phyloP scores from a whole-genome alignment of 1,140 invertebrate genomes.

The Leucophenga varia region DNA sequence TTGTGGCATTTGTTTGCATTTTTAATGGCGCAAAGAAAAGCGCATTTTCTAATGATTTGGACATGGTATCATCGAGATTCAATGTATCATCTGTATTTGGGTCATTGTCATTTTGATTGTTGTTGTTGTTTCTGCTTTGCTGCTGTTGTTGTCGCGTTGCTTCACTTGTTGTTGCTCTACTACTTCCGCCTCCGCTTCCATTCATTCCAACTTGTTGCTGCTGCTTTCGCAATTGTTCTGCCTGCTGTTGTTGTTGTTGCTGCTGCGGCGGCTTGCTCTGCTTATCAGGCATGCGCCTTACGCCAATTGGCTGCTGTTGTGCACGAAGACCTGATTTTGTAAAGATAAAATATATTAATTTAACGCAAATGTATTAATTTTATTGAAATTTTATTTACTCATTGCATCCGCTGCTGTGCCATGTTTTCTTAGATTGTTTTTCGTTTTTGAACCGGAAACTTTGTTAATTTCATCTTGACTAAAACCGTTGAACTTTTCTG shows the following conservation, averaged over 20 bases:
- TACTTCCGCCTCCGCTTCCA: too few species aligned
- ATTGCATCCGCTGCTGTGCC: conserved; percentile 18
- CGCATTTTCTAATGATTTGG: conserved; percentile 44
- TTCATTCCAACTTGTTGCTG: conserved; percentile 13
- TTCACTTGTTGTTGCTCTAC: conserved; percentile 17
- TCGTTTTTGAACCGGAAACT: conserved; percentile 32
- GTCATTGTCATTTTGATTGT: conserved; percentile 9
- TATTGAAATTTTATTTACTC: background rate
- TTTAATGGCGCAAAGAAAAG: conserved; percentile 30
- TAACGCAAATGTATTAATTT: conserved; percentile 11
- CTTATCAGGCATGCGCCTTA: conserved; percentile 49
- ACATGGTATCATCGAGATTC: conserved; percentile 33
- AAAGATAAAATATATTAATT: too few species aligned
- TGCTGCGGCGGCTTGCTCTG: too few species aligned
- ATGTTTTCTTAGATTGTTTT: too few species aligned
- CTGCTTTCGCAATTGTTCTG: conserved; percentile 40
- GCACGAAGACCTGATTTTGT: conserved; percentile 34
- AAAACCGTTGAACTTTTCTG: conserved; percentile 56
- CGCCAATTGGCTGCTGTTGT: conserved; percentile 24
- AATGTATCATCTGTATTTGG: conserved; percentile 23
- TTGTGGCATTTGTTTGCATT: conserved; percentile 13
- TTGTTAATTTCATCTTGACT: conserved; percentile 57
- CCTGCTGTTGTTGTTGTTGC: too few species aligned
- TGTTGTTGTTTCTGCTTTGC: conserved; percentile 14
- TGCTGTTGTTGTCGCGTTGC: conserved; percentile 5